Base-by-base conservation (phyloP, 2,113 vertebrate species). In the Hemiprocne comata region DNA sequence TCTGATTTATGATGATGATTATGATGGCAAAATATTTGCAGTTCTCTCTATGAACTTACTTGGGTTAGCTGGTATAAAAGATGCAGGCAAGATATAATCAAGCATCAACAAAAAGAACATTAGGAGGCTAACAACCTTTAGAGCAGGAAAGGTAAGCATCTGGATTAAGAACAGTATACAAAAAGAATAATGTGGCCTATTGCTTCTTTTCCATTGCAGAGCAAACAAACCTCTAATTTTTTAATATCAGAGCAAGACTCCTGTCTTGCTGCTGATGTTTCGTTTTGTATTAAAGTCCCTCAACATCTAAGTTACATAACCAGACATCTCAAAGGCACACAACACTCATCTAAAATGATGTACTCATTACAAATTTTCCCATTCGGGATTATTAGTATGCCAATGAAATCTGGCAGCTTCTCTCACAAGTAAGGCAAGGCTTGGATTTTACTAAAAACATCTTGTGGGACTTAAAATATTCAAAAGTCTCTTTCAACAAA, bases 1-100 rank as follows among this genome's bases (percentile, higher is more conserved):
- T 80, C 79, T 98, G 97, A 98, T 98, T 98, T 98, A 98, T 97
- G 97, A 85, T 98, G 93, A 98, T 98, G 93, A 97, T 96, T 93
- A 96, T 82, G 93, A 96, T 81, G 96, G 97, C 95, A 96, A 98
- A 97, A 97, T 97, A 97, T 96, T 96, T 95, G 91, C 66, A 94
- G 69, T 91, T 96, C 82, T 96, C 66, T 51, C 86, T 73, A 93
- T 53, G 48, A 77, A 75, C 62, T 64, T 85, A 77, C 66, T 93
- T 75, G 73, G 24, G 46, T 73, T 81, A 85, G 89, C 53, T 85
- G 62, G 69, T 92, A 48, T 53, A 87, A 93, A 91, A 96, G 65
- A 82, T 51, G 73, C 62, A 87, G 48, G 26, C 76, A 91, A 76
- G 48, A 87, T 54, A 70, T 18, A 84, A 62, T 44, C 69, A 85